Base-by-base conservation (phyloP, 2,113 vertebrate species). In the Podocnemis expansa region DNA sequence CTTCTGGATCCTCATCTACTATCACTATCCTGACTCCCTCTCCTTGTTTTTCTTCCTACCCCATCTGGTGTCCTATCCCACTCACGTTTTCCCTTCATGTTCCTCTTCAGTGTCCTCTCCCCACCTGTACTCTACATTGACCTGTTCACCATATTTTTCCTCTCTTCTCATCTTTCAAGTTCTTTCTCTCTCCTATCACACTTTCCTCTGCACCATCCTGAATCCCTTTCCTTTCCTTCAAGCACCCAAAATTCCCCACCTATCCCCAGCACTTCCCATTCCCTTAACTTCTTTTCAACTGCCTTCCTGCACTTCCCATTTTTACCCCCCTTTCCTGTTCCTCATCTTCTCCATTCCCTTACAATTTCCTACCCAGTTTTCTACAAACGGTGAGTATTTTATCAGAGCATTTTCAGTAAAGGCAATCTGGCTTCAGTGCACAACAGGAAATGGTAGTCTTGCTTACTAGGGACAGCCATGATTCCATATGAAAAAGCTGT, bases 1-100 rank as follows among this genome's bases (percentile, higher is more conserved):
- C 16, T 24, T 89, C 91, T 85, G 76, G 79, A 90, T 87, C 58
- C 0, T 8, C 88, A 91, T 93, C 87, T 17, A 43, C 73, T 87
- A 89, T 81, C 38, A 76, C 38, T 91, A 51, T 38, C 1, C 34
- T 87, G 3, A 10, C 10, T 80, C 52, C 67, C 49, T 14, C 49
- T 51, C 49, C n/a, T 80, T 54, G 49, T 21, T 75, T 86, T 80
- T 78, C 82, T 88, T 0, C 3, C 49, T 51, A 51, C 78, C 84
- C 49, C 10, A 79, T 60, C 38, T 82, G 31, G 29, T 90, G 58
- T 52, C 1, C 19, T 82, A 43, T 88, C 84, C 34, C 85, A 55
- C 79, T 93, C 87, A 19, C 81, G 10, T 5, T 90, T 16, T 45
- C 22, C 83, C 93, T 95, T 85, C 34, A 56, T 81, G 43, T 31